A percentile compares a stretch with the other conserved stretches of the same genome.
Evolutionary conservation across 2,113 vertebrate genomes (phyloP).

Genomic region (Mustela lutreola): DNA sequence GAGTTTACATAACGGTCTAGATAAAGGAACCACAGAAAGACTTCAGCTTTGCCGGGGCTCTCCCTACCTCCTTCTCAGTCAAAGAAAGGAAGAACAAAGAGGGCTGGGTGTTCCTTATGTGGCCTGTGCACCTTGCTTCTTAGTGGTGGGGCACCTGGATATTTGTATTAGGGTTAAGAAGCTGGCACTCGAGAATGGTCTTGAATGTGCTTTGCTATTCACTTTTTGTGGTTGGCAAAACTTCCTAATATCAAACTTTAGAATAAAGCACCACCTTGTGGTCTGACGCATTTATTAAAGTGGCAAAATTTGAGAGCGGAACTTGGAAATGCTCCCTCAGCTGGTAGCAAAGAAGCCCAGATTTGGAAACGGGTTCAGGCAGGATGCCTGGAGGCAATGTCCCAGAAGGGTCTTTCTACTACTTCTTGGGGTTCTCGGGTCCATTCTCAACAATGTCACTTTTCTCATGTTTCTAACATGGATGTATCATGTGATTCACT

Average conservation of each 20-base stretch:
- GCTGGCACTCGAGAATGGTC: background rate
- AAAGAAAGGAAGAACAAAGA: background rate
- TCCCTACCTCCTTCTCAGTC: background rate
- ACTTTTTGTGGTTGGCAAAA: background rate
- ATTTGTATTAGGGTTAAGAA: background rate
- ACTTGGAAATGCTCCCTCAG: slow-evolving; percentile 49
- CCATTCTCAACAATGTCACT: background rate
- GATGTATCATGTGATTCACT: background rate
- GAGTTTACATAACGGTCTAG: background rate
- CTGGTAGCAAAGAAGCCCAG: slow-evolving; percentile 40
- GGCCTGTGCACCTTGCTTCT: background rate
- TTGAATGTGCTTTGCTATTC: background rate
- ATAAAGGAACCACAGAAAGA: background rate
- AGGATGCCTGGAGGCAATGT: background rate
- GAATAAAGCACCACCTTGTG: slow-evolving; percentile 87
- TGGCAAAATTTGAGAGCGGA: background rate
- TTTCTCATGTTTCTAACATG: background rate
- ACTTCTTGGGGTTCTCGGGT: background rate
- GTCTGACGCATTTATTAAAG: slow-evolving; percentile 46
- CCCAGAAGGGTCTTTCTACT: background rate
- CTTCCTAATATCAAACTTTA: slow-evolving; percentile 55
- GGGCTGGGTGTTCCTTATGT: background rate
- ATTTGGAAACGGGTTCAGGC: background rate
- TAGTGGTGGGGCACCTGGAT: background rate
- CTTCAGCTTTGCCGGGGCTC: background rate